Evolutionary conservation across 2,113 vertebrate species (phyloP).

Genomic region (Myotis yumanensis): DNA sequence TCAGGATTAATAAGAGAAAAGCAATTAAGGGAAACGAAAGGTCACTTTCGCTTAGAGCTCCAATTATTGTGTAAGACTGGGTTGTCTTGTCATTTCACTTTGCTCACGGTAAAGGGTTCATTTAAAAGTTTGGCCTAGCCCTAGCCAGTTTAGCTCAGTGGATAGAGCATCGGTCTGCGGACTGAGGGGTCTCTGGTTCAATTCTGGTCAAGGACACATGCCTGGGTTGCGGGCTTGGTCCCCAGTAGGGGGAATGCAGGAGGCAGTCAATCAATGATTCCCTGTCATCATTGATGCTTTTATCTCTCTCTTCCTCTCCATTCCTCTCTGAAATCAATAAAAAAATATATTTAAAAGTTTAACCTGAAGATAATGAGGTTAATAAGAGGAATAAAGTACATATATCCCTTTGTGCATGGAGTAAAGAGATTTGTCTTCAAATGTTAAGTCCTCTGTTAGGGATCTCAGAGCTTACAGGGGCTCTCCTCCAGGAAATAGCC

Average conservation of each 20-base stretch:
- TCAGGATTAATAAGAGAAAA: conserved; percentile 79
- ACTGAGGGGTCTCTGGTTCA: too few relatives aligned
- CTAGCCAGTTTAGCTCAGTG: too few relatives aligned
- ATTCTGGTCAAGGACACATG: too few relatives aligned
- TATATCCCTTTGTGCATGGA: background rate
- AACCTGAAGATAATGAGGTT: background rate
- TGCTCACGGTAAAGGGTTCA: conserved; percentile 34
- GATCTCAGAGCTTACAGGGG: background rate
- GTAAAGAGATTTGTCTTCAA: background rate
- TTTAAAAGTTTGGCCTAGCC: conserved; percentile 32
- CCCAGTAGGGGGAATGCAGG: too few relatives aligned
- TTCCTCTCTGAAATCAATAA: too few relatives aligned
- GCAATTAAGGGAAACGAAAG: conserved; percentile 78
- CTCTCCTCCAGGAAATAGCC: background rate
- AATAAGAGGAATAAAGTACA: background rate
- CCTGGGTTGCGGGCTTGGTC: too few relatives aligned
- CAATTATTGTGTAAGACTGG: background rate
- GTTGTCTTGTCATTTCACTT: conserved; percentile 38
- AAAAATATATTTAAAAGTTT: conserved; percentile 36
- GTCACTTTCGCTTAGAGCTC: conserved; percentile 71
- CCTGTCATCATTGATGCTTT: too few relatives aligned
- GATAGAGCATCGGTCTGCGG: too few relatives aligned
- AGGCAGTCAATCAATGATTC: too few relatives aligned
- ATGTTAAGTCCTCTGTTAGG: background rate
- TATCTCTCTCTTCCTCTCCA: too few relatives aligned